These are phyloP conservation scores for Neoniphon sammara DNA, from an alignment of 2,797 vertebrate genomes.

Conservation along the genomic window DNA sequence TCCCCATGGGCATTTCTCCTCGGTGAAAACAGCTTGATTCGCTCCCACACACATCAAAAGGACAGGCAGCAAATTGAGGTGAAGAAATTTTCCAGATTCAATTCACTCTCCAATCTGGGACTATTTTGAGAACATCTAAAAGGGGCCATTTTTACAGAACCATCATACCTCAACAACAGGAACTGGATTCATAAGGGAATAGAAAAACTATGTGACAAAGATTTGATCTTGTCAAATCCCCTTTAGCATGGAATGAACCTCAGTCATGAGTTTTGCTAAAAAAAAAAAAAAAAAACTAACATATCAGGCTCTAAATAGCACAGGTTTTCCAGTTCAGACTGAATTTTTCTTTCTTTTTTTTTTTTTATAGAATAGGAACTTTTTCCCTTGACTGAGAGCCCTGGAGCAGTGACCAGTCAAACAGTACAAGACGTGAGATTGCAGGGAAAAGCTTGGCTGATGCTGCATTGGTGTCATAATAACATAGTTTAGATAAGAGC, in stretches of 20 bases:
- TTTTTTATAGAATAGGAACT: too few species aligned
- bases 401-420: not conserved
- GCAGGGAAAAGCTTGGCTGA: too few species aligned
- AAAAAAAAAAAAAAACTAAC: too few species aligned
- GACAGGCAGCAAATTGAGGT: slow-evolving; percentile 19
- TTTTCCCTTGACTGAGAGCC: not conserved
- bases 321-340: not conserved
- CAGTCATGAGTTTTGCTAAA: too few species aligned
- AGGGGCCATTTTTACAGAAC: not conserved
- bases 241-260: too few species aligned
- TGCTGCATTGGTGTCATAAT: too few species aligned
- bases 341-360: too few species aligned
- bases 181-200: too few species aligned
- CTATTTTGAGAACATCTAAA: slow-evolving; percentile 28
- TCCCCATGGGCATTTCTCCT: not conserved
- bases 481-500: too few species aligned
- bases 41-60: not conserved
- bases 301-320: not conserved
- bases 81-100: slow-evolving; percentile 31
- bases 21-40: not conserved
- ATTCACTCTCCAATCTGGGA: not conserved
- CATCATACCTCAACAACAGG: not conserved
- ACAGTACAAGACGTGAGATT: too few species aligned
- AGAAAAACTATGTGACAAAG: too few species aligned
- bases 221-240: too few species aligned